Evolutionary conservation across 2,888 invertebrate genomes (phyloP), one percentile per base, ranked within the genome.

Genomic region (Marasmarcha lunaedactyla): DNA sequence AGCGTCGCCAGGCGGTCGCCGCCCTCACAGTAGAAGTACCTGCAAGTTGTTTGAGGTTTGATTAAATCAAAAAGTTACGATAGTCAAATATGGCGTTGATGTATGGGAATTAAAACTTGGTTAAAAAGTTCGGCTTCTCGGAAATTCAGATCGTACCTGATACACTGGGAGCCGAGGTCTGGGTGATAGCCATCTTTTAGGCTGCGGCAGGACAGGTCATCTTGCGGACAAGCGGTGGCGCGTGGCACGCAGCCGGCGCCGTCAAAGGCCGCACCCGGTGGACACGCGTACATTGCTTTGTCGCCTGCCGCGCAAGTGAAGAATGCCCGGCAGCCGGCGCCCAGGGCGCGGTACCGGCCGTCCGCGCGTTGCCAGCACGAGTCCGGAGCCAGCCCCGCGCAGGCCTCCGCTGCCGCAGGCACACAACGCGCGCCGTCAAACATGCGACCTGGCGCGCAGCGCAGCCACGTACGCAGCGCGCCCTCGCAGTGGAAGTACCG

Each of bases 1-100:
- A 87, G 55, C 1, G 86, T 85, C 1, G 84, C 81, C 11, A 87
- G 62, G 12, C 85, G 76, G 49, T 87, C 86, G 1, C 81, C 83
- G 26, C 84, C 79, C 46, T 85, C 76, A 60, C 88, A 88, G 63
- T 84, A 88, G 53, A 85, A 86, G 56, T 87, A 88, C 51, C 83
- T 81, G 56, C 46, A 70, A 63, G 59, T n/a, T n/a, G n/a, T n/a
- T n/a, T n/a, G n/a, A n/a, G n/a, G n/a, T n/a, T n/a, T n/a, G n/a
- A n/a, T n/a, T n/a, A n/a, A n/a, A n/a, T n/a, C n/a, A n/a, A n/a
- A n/a, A n/a, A n/a, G n/a, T n/a, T 14, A 9, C 12, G 35, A 10
- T 11, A n/a, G n/a, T n/a, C n/a, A 13, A 25, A 12, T 5, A 6
- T 11, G 9, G 33, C 11, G n/a, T 15, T n/a, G n/a, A n/a, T n/a